Conservation (phyloP, 2,888 invertebrate species). For the Epistrophella euchroma region DNA sequence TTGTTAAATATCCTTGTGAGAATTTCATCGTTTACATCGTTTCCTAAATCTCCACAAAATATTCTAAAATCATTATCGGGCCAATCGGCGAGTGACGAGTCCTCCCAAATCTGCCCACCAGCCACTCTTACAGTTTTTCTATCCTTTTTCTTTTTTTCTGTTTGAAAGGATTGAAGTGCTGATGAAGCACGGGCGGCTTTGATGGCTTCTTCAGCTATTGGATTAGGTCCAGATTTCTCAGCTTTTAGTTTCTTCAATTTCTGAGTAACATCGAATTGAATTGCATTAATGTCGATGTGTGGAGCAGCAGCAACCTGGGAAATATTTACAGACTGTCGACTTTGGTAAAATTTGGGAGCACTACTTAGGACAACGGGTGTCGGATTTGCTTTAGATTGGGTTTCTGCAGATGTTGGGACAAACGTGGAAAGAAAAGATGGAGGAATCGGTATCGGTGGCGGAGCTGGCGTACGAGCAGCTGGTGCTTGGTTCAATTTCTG, state of each 20-base stretch:
- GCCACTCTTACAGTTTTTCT: conserved; percentile 91
- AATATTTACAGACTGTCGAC: conserved; percentile 84
- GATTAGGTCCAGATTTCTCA: conserved; percentile 87
- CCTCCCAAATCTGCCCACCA: conserved; percentile 98
- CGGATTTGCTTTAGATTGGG: conserved; percentile 78
- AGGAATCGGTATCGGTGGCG: conserved; percentile 81
- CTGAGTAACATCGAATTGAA: conserved; percentile 86
- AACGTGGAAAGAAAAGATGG: conserved; percentile 83
- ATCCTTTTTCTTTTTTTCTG: conserved; percentile 84
- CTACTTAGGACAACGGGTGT: conserved; percentile 88
- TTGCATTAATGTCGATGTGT: conserved; percentile 85
- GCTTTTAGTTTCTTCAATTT: conserved; percentile 87
- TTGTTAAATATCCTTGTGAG: conserved; percentile 98
- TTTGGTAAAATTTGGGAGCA: conserved; percentile 88
- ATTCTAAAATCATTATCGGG: conserved; percentile 99
- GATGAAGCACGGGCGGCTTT: conserved; percentile 87
- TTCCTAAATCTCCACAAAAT: conserved; percentile 99
- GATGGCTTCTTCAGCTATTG: conserved; percentile 87
- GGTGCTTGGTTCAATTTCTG: conserved; percentile 86
- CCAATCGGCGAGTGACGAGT: conserved; percentile 96
- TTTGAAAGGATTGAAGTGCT: conserved; percentile 86
- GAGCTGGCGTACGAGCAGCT: conserved; percentile 78
- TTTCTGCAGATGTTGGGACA: conserved; percentile 79
- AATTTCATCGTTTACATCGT: conserved; percentile 99
- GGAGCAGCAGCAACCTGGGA: conserved; percentile 81